phyloP scores from a whole-genome alignment of 2,113 vertebrate species.

The Isichthys henryi region DNA sequence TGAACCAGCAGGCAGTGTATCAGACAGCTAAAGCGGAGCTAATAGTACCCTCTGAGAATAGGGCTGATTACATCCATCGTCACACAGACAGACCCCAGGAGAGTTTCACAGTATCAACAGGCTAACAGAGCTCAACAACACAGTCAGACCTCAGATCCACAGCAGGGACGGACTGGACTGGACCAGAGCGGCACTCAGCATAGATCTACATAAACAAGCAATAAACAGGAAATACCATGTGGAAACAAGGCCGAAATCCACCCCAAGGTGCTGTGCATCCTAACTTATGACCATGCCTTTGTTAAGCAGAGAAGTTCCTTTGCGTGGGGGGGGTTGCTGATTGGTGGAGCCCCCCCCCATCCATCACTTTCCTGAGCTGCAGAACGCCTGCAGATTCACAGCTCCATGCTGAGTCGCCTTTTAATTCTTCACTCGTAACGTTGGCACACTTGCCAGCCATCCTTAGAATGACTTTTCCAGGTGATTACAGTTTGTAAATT shows the following conservation, averaged over 20 bases:
- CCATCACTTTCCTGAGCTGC: background rate
- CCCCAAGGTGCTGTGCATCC: background rate
- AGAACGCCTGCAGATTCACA: background rate
- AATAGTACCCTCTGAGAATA: constrained; percentile 51
- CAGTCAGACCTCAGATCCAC: background rate
- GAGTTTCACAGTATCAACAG: constrained; percentile 2
- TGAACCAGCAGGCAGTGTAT: constrained; percentile 46
- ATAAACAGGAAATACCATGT: background rate
- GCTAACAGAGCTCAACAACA: background rate
- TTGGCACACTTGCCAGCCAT: background rate
- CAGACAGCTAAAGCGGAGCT: constrained; percentile 38
- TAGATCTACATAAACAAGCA: background rate
- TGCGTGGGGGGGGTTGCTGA: background rate
- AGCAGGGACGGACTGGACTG: background rate
- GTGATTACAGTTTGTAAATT: background rate
- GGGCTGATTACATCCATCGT: constrained; percentile 5
- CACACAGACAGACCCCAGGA: background rate
- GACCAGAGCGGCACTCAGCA: background rate
- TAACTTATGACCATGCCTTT: background rate
- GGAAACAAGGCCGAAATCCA: background rate
- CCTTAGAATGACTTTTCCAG: background rate
- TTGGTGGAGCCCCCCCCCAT: background rate
- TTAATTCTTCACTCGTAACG: background rate
- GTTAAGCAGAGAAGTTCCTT: background rate
- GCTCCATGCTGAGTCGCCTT: background rate